A percentile compares a stretch with the other conserved stretches of the same genome.
Evolutionary conservation across 2,113 vertebrate genomes (phyloP).

Genomic region (Argyrosomus japonicus): DNA sequence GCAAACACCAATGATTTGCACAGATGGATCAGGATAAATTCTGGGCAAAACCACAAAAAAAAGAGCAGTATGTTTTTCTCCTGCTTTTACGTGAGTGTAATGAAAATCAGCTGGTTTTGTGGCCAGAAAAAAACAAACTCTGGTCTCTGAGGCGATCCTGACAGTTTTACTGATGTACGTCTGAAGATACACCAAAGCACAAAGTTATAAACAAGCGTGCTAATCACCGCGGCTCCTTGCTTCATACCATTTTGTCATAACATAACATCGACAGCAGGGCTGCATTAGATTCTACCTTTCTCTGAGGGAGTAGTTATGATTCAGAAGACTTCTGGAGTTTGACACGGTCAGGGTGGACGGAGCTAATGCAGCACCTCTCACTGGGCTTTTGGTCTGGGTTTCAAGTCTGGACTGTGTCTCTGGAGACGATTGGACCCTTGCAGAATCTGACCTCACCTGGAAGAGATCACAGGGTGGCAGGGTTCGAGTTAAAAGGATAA

Average conservation of each 20-base stretch:
- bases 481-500: not conserved
- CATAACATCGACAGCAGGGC: not conserved
- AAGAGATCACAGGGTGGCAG: slow-evolving; percentile 20
- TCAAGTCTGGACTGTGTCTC: slow-evolving; percentile 63
- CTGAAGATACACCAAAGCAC: not conserved
- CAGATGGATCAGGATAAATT: slow-evolving; percentile 70
- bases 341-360: slow-evolving; percentile 71
- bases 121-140: slow-evolving; percentile 21
- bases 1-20: slow-evolving; percentile 71
- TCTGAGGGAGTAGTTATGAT: slow-evolving; percentile 87
- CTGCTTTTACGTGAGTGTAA: slow-evolving; percentile 9
- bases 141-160: slow-evolving; percentile 1
- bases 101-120: slow-evolving; percentile 22
- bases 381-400: slow-evolving; percentile 61
- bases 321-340: slow-evolving; percentile 77
- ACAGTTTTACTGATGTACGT: not conserved
- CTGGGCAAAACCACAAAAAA: slow-evolving; percentile 63
- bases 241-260: not conserved
- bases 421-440: slow-evolving; percentile 71
- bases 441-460: slow-evolving; percentile 77
- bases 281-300: slow-evolving; percentile 86
- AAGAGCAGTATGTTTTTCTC: slow-evolving; percentile 35
- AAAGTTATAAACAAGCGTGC: slow-evolving; percentile 1
- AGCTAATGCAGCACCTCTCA: slow-evolving; percentile 28
- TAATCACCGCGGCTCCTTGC: not conserved